phyloP scores from a whole-genome alignment of 30 jellyfish, hydroid and myxozoan genomes.

The Rhopilema esculentum region DNA sequence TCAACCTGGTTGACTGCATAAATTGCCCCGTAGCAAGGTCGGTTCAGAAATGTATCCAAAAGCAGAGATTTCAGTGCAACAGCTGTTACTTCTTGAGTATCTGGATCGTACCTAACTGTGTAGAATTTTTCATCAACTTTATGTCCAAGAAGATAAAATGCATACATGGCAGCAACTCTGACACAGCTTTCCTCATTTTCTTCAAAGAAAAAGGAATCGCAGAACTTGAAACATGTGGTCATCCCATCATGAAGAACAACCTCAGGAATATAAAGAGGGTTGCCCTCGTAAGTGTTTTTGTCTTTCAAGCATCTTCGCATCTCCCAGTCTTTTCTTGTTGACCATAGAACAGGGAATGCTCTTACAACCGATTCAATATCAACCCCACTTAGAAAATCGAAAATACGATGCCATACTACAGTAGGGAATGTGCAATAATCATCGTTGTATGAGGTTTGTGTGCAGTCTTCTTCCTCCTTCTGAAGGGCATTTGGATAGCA shows the following conservation, averaged over 20 bases:
- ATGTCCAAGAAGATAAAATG: conserved; percentile 62
- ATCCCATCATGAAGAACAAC: conserved; percentile 51
- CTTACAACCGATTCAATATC: conserved; percentile 39
- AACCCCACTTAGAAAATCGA: conserved; percentile 25
- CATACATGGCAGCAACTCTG: conserved; percentile 79
- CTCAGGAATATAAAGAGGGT: conserved; percentile 32
- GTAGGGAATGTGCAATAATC: conserved; percentile 24
- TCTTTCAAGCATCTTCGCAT: background rate
- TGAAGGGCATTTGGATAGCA: conserved; percentile 54
- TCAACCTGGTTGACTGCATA: conserved; percentile 47
- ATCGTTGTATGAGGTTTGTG: background rate
- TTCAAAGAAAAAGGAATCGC: conserved; percentile 45
- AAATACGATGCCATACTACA: conserved; percentile 55
- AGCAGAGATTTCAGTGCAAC: conserved; percentile 38
- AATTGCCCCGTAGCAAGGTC: conserved; percentile 54
- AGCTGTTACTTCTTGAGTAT: conserved; percentile 40
- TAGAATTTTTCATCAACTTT: conserved; percentile 37
- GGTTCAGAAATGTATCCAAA: conserved; percentile 18
- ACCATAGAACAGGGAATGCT: conserved; percentile 31
- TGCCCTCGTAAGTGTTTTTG: background rate
- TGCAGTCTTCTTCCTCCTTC: background rate
- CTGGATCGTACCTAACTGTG: conserved; percentile 63
- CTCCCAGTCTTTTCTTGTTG: conserved; percentile 35
- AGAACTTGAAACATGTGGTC: conserved; percentile 28
- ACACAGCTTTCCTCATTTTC: conserved; percentile 62